Conservation (phyloP, 1,140 invertebrate species). For the Aphidius ervi region DNA sequence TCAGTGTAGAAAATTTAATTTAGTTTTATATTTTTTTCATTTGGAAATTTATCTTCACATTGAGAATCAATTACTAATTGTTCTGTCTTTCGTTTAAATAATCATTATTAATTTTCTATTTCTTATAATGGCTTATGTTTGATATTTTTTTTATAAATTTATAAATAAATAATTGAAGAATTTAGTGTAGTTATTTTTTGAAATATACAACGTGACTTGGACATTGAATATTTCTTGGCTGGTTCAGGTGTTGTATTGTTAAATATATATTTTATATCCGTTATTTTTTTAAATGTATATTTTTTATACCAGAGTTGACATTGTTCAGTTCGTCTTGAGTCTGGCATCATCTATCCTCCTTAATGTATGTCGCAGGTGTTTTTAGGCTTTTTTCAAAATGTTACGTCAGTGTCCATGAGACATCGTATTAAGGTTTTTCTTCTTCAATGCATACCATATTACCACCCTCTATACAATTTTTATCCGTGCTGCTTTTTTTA, state of each 20-base stretch:
- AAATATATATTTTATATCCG: neutral
- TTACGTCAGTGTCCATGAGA: too few relatives aligned
- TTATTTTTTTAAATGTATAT: neutral
- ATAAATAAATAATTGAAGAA: too few relatives aligned
- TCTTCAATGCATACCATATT: conserved; percentile 7
- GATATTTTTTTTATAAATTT: too few relatives aligned
- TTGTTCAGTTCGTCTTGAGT: too few relatives aligned
- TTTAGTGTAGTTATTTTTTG: too few relatives aligned
- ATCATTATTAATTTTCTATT: conserved; percentile 1
- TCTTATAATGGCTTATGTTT: neutral
- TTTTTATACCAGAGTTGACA: too few relatives aligned
- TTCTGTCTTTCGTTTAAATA: conserved; percentile 1
- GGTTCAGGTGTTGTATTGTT: conserved; percentile 10
- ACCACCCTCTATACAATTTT: neutral
- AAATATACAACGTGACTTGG: conserved; percentile 7
- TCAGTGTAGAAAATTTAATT: too few relatives aligned
- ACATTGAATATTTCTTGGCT: neutral
- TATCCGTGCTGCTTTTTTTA: too few relatives aligned
- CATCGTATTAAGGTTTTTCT: too few relatives aligned
- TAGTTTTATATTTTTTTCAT: too few relatives aligned
- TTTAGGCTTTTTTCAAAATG: neutral
- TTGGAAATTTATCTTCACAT: neutral
- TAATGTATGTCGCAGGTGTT: conserved; percentile 4
- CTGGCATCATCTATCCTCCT: conserved; percentile 4
- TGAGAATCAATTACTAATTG: conserved; percentile 11